Conservation (phyloP, 2,888 invertebrate genomes). For the Morinoia aosen region DNA sequence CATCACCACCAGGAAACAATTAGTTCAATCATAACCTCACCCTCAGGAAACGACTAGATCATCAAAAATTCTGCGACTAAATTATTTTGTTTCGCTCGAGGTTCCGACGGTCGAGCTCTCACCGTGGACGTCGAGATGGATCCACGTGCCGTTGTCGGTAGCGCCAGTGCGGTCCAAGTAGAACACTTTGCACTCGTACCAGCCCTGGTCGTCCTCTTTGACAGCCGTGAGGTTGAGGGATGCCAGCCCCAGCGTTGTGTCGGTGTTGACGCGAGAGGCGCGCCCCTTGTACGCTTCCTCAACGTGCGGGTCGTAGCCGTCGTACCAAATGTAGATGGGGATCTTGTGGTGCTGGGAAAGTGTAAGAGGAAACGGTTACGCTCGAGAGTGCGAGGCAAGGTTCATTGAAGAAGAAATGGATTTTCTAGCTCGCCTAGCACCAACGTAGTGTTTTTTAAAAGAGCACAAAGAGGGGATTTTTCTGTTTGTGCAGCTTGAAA, state of each 20-base stretch:
- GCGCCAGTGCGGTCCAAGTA: conserved; percentile 95
- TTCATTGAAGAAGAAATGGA: background rate
- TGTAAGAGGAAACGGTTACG: background rate
- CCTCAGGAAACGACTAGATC: no score
- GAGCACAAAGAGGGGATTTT: background rate
- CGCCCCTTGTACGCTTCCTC: conserved; percentile 94
- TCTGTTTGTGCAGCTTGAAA: background rate
- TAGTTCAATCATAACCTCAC: no score
- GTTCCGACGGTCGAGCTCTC: conserved; percentile 69
- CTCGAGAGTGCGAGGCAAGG: background rate
- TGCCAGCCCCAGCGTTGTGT: conserved; percentile 84
- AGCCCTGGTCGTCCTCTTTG: conserved; percentile 92
- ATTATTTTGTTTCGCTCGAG: no score
- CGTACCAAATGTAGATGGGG: conserved; percentile 98
- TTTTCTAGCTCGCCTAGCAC: background rate
- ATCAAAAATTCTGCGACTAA: no score
- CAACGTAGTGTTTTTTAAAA: background rate
- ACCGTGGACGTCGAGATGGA: conserved; percentile 97
- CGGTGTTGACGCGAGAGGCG: conserved; percentile 88
- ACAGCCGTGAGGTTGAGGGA: conserved; percentile 96
- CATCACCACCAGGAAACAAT: no score
- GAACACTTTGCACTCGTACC: conserved; percentile 96
- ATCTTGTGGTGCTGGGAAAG: conserved; percentile 87
- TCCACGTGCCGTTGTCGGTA: conserved; percentile 96
- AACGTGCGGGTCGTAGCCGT: conserved; percentile 96